Conservation (phyloP, 2,888 invertebrate species). For the Agonopterix alstromeriana region DNA sequence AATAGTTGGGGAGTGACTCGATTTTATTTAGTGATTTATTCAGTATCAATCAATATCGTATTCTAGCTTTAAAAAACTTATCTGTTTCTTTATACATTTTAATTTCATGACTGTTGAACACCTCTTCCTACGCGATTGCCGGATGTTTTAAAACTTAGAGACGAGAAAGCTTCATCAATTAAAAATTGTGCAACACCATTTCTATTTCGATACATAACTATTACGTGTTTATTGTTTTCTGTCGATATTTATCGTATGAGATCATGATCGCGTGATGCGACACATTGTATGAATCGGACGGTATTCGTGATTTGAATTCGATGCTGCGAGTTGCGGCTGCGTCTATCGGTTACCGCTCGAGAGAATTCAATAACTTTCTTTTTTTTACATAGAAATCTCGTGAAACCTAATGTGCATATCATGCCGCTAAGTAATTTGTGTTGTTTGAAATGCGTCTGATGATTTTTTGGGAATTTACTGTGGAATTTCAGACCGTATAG, state of each 20-base stretch:
- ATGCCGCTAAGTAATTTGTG: constrained; percentile 5
- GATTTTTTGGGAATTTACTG: too few species aligned
- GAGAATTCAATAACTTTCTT: constrained; percentile 51
- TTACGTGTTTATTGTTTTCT: constrained; percentile 33
- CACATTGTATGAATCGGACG: constrained; percentile 14
- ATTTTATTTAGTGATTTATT: too few species aligned
- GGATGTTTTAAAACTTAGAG: constrained; percentile 16
- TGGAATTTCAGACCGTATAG: too few species aligned
- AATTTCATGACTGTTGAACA: too few species aligned
- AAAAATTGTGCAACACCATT: constrained; percentile 27
- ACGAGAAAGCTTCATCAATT: constrained; percentile 30
- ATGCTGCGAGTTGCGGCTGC: constrained; percentile 32
- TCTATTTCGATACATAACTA: constrained; percentile 24
- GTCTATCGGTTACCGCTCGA: constrained; percentile 15
- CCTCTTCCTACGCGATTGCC: constrained; percentile 4
- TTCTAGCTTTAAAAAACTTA: too few species aligned
- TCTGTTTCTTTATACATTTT: too few species aligned
- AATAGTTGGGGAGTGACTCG: too few species aligned
- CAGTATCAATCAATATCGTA: too few species aligned
- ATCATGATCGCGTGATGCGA: constrained; percentile 32
- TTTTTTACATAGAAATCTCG: constrained; percentile 18
- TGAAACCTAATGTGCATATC: constrained; percentile 15
- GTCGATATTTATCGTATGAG: constrained; percentile 15
- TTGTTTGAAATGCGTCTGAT: not conserved
- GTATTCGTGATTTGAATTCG: constrained; percentile 36